These are phyloP conservation scores for Esox niger DNA, from an alignment of 2,113 vertebrate genomes.

Conservation along the genomic window DNA sequence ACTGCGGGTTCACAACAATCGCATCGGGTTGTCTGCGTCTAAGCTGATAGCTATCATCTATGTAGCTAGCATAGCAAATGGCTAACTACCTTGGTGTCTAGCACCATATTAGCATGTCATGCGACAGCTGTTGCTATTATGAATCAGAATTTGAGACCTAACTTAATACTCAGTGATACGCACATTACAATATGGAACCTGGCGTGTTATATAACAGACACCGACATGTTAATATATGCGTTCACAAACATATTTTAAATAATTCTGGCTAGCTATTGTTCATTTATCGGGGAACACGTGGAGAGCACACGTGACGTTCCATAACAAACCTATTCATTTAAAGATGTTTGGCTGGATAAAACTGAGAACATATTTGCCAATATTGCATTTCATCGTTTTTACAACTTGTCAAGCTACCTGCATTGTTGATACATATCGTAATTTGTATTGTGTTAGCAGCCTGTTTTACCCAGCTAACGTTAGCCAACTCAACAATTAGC, in stretches of 20 bases:
- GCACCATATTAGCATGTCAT: neutral
- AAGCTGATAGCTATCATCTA: neutral
- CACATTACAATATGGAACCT: no score
- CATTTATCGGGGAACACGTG: slow-evolving; percentile 70
- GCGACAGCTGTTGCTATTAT: slow-evolving; percentile 9
- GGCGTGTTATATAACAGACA: neutral
- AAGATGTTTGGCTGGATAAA: neutral
- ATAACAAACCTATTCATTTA: slow-evolving; percentile 57
- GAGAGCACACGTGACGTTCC: slow-evolving; percentile 71
- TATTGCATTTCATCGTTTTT: neutral
- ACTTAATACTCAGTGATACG: rapidly evolving
- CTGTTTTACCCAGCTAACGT: neutral
- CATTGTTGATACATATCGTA: neutral
- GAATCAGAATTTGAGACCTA: neutral
- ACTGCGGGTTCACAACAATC: no score
- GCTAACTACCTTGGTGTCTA: neutral
- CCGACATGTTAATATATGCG: neutral
- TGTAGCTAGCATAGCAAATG: neutral
- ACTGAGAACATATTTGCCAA: neutral
- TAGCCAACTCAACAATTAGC: no score
- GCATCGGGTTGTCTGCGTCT: no score
- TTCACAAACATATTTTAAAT: neutral
- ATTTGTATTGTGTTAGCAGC: neutral
- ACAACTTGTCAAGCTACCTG: neutral
- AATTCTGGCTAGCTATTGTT: slow-evolving; percentile 25